Evolutionary conservation across 2,888 invertebrate genomes (phyloP).

Genomic region (Calliphora vomitoria): DNA sequence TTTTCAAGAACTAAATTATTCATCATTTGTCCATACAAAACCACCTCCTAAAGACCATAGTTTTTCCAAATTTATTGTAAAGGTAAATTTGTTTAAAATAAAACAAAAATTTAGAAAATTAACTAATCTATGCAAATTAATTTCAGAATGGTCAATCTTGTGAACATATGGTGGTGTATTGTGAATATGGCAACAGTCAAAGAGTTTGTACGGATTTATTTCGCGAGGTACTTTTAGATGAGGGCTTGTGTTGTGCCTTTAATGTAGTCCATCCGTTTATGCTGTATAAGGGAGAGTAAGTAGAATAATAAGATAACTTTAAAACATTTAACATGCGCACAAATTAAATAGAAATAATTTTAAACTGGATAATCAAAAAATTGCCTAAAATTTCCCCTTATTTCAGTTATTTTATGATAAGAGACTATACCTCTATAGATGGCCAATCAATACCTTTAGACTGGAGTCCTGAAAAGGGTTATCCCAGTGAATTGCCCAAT

Average conservation of each 20-base stretch:
- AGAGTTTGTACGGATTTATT: constrained; percentile 89
- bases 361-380: too few species aligned
- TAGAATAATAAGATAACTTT: background rate
- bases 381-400: background rate
- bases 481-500: constrained; percentile 86
- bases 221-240: constrained; percentile 91
- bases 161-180: constrained; percentile 88
- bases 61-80: constrained; percentile 78
- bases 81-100: constrained; percentile 14
- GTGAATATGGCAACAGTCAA: constrained; percentile 87
- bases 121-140: background rate
- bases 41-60: constrained; percentile 73
- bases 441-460: constrained; percentile 85
- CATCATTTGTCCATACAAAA: constrained; percentile 65
- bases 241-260: constrained; percentile 93
- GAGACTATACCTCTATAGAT: constrained; percentile 78
- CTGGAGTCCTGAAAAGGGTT: constrained; percentile 91
- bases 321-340: too few species aligned
- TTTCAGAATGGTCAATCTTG: constrained; percentile 90
- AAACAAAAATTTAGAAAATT: background rate
- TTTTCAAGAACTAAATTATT: constrained; percentile 76
- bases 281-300: constrained; percentile 86
- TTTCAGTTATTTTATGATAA: constrained; percentile 76
- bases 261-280: constrained; percentile 90
- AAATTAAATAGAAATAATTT: too few species aligned